phyloP scores from a whole-genome alignment of 53 echinoderm and acorn worm genomes.

The Paelopatides confundens region DNA sequence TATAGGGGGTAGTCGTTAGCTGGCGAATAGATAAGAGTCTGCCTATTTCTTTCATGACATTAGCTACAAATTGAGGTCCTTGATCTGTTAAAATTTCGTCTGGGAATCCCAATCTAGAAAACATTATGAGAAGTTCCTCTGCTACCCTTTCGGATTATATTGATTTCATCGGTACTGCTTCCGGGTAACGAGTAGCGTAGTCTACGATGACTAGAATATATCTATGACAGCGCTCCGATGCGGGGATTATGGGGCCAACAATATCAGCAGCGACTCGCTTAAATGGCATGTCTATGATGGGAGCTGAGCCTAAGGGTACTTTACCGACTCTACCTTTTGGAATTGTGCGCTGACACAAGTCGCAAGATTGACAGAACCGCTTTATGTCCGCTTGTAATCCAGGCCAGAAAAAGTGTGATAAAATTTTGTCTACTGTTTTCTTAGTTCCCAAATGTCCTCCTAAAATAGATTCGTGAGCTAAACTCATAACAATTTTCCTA shows the following conservation, averaged over 20 bases:
- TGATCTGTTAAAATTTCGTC: constrained; percentile 62
- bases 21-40: constrained; percentile 7
- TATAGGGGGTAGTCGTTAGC: constrained; percentile 43
- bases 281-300: neutral
- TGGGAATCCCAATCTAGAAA: constrained; percentile 62
- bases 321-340: constrained; percentile 46
- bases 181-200: too few species aligned
- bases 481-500: too few species aligned
- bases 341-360: constrained; percentile 3
- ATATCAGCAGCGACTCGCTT: too few species aligned
- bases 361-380: constrained; percentile 53
- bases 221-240: too few species aligned
- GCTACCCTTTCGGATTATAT: constrained; percentile 1
- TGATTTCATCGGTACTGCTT: too few species aligned
- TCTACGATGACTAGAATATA: too few species aligned
- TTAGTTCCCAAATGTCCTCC: too few species aligned
- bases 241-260: too few species aligned
- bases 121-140: constrained; percentile 61
- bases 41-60: constrained; percentile 30
- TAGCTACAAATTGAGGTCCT: constrained; percentile 22
- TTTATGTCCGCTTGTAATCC: constrained; percentile 40
- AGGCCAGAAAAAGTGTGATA: too few species aligned
- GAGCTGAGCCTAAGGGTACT: constrained; percentile 2
- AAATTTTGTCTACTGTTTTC: too few species aligned
- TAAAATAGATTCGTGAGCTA: too few species aligned